phyloP scores from a whole-genome alignment of 1,140 invertebrate species.

The Anastrepha obliqua region DNA sequence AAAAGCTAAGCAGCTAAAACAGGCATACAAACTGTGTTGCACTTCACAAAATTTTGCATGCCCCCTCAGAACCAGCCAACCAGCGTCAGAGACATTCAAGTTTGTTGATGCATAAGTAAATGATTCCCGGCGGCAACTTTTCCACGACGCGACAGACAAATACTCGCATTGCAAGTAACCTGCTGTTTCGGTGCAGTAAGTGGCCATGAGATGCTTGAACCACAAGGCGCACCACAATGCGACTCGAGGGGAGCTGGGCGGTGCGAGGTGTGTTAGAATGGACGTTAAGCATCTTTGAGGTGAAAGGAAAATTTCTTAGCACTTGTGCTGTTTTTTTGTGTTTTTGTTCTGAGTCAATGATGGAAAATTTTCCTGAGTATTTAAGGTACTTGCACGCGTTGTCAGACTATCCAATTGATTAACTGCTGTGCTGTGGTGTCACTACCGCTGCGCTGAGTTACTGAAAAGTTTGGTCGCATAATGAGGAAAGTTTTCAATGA shows the following conservation, averaged over 20 bases:
- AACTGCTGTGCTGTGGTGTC: background rate
- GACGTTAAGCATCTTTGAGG: conserved; percentile 12
- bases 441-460: background rate
- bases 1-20: background rate
- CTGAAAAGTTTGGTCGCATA: background rate
- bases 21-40: background rate
- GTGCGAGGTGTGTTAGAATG: background rate
- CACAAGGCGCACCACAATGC: background rate
- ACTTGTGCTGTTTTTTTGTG: background rate
- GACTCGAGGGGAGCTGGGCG: background rate
- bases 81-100: conserved; percentile 21
- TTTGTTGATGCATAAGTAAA: conserved; percentile 43
- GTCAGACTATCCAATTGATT: conserved; percentile 29
- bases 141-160: conserved; percentile 12
- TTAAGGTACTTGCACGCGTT: conserved; percentile 33
- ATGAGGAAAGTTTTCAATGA: conserved; percentile 6
- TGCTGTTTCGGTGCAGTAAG: background rate
- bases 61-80: background rate
- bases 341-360: background rate
- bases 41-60: background rate
- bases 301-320: conserved; percentile 32
- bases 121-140: conserved; percentile 16
- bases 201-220: background rate
- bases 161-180: background rate
- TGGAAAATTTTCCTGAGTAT: conserved; percentile 22